These are phyloP conservation scores for Gasteruption jaculator DNA, from an alignment of 2,888 invertebrate genomes.

Conservation along the genomic window DNA sequence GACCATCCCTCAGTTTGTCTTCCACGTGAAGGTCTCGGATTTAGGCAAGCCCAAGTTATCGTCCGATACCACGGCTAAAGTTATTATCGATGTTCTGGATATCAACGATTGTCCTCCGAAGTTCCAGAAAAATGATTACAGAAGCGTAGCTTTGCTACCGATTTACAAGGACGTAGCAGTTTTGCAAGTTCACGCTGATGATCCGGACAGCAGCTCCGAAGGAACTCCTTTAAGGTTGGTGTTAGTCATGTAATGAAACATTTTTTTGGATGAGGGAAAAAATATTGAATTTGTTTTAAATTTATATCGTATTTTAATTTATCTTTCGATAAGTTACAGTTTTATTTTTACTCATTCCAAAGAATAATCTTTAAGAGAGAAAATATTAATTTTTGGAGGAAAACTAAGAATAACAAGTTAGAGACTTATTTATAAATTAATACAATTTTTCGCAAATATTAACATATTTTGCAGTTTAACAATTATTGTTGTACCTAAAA, in stretches of 20 bases:
- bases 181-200: conserved; percentile 65
- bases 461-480: no score
- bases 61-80: conserved; percentile 73
- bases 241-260: conserved; percentile 3
- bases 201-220: conserved; percentile 63
- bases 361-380: no score
- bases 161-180: conserved; percentile 78
- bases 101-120: conserved; percentile 88
- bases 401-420: no score
- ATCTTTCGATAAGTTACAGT: no score
- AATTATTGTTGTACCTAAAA: no score
- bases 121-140: conserved; percentile 68
- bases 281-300: no score
- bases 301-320: no score
- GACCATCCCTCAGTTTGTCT: conserved; percentile 63
- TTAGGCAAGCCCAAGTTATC: conserved; percentile 78
- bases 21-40: conserved; percentile 82
- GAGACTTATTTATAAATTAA: no score
- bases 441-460: no score
- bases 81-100: conserved; percentile 73
- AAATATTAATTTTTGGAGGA: no score
- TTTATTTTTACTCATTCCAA: no score
- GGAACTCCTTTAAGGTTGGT: conserved; percentile 50
- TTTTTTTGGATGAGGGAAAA: no score
- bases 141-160: conserved; percentile 74